A percentile compares a stretch with the other conserved stretches of the same genome.
phyloP scores from a whole-genome alignment of 2,888 invertebrate species.

The Conops quadrifasciatus region DNA sequence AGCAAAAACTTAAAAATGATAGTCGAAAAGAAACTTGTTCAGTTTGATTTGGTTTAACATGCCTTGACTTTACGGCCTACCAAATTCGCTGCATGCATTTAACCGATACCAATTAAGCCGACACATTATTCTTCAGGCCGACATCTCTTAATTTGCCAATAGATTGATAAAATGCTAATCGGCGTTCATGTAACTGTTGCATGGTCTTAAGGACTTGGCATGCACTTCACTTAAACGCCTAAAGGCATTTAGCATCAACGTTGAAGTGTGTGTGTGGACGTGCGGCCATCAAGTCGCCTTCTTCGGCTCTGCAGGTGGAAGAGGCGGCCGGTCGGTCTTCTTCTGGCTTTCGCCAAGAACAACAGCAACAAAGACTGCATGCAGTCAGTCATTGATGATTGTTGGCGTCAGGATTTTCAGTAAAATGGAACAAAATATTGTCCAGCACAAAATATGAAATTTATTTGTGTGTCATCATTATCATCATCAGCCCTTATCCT shows the following conservation, averaged over 20 bases:
- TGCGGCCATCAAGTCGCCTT: not conserved
- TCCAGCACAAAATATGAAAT: not conserved
- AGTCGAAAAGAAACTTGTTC: too few relatives aligned
- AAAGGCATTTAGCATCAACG: slow-evolving; percentile 12
- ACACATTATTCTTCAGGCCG: not conserved
- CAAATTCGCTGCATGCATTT: slow-evolving; percentile 2
- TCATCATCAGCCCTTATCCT: not conserved
- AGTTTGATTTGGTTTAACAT: too few relatives aligned
- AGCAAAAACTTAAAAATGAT: too few relatives aligned
- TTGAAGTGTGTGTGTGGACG: not conserved
- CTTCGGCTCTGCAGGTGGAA: not conserved
- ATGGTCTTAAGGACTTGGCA: not conserved
- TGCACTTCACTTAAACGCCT: slow-evolving; percentile 10
- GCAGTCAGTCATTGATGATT: too few relatives aligned
- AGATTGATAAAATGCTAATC: slow-evolving; percentile 16
- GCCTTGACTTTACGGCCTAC: not conserved
- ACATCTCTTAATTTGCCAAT: slow-evolving; percentile 1
- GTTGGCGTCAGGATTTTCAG: not conserved
- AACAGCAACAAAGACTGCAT: not conserved
- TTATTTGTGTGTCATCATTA: too few relatives aligned
- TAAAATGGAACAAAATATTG: not conserved
- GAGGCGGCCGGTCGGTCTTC: not conserved
- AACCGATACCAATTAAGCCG: not conserved
- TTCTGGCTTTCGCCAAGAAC: not conserved
- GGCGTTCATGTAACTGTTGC: not conserved